These are phyloP conservation scores for Thaleichthys pacificus DNA, from an alignment of 2,797 vertebrate genomes.

Conservation along the genomic window DNA sequence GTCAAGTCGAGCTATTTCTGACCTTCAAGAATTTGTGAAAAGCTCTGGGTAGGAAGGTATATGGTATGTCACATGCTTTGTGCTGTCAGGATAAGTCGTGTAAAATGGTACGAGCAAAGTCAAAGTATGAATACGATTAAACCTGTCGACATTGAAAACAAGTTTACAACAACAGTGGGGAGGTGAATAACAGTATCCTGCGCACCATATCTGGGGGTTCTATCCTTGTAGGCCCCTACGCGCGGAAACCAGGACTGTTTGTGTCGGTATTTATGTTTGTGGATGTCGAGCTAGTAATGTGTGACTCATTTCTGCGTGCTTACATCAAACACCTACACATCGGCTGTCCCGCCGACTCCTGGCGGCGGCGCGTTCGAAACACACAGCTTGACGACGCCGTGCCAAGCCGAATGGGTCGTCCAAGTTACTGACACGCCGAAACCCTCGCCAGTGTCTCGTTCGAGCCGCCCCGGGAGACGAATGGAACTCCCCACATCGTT, in stretches of 20 bases:
- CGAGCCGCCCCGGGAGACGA: neutral
- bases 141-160: no score
- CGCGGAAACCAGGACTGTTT: neutral
- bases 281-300: neutral
- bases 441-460: slow-evolving; percentile 4
- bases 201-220: no score
- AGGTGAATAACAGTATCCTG: neutral
- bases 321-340: slow-evolving; percentile 17
- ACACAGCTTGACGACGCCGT: neutral
- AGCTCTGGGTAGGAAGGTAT: neutral
- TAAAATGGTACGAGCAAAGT: no score
- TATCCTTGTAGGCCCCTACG: neutral
- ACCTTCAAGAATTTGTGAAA: neutral
- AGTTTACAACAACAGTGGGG: neutral
- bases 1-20: slow-evolving; percentile 9
- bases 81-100: no score
- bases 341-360: neutral
- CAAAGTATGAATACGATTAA: no score
- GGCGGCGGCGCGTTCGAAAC: slow-evolving; percentile 7
- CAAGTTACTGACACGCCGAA: slow-evolving; percentile 30
- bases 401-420: slow-evolving; percentile 15
- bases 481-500: slow-evolving; percentile 15
- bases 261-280: slow-evolving; percentile 4
- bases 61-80: no score
- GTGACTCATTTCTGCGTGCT: slow-evolving; percentile 5